These are phyloP conservation scores for Drosophila equinoxialis DNA, from an alignment of 1,140 invertebrate genomes.

Conservation along the genomic window DNA sequence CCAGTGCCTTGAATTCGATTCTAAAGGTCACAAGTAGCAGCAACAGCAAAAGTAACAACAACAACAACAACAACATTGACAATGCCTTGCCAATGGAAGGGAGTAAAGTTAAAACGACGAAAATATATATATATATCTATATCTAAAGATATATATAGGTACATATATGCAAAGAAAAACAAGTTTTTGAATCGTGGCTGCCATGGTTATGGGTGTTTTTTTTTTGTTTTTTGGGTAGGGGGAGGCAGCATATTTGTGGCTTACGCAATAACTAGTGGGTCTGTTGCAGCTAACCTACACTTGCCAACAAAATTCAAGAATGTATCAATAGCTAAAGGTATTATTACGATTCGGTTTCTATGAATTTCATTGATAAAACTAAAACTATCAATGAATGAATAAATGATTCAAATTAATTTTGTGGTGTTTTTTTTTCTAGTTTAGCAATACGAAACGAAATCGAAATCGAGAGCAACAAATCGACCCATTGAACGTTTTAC, in stretches of 20 bases:
- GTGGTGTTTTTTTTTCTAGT: too few relatives aligned
- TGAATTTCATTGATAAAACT: too few relatives aligned
- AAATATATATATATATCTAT: slow-evolving; percentile 9
- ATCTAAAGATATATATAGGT: slow-evolving; percentile 1
- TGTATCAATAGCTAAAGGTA: too few relatives aligned
- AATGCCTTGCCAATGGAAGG: slow-evolving; percentile 41
- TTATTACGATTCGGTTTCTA: too few relatives aligned
- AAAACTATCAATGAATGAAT: too few relatives aligned
- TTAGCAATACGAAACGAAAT: too few relatives aligned
- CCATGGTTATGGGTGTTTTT: slow-evolving; percentile 15
- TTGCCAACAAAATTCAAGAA: background rate
- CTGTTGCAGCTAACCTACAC: background rate
- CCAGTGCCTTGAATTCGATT: slow-evolving; percentile 65
- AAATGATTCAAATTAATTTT: too few relatives aligned
- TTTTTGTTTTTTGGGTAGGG: slow-evolving; percentile 3
- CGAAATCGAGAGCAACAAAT: too few relatives aligned
- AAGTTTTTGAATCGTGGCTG: slow-evolving; percentile 30
- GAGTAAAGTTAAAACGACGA: slow-evolving; percentile 14
- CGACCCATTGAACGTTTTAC: too few relatives aligned
- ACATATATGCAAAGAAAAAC: slow-evolving; percentile 33
- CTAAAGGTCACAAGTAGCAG: slow-evolving; percentile 56
- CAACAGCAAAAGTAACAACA: slow-evolving; percentile 10
- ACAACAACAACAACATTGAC: slow-evolving; percentile 13
- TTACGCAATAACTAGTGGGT: slow-evolving; percentile 2
- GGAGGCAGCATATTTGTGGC: background rate